Base-by-base conservation (phyloP, 2,797 vertebrate species). In the Protonibea diacanthus region DNA sequence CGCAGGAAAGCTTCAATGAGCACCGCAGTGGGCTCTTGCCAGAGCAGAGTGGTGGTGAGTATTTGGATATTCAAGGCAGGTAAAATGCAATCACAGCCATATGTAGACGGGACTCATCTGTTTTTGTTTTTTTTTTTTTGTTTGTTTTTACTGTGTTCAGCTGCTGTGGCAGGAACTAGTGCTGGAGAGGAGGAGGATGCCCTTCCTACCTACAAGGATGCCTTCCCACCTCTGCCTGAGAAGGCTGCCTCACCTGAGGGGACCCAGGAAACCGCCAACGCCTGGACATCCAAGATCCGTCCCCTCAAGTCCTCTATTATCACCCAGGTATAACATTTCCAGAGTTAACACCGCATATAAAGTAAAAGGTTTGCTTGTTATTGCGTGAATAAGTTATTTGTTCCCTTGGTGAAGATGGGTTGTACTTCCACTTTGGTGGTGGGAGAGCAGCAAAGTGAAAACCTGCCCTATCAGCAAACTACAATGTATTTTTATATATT, bases 1-100 rank as follows among this genome's bases (percentile, higher is more conserved):
- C 98, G 93, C 98, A 99, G 93, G 98, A 99, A 97, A 98, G 97
- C 96, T 99, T 99, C 88, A 98, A 98, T 82, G 98, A 99, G 94
- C 98, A 99, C 94, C 97, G 98, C 92, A 98, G 97, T 83, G 98
- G 98, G 90, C 97, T 99, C 91, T 80, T 97, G 92, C 96, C 96
- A 63, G 97, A 98, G 89, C 96, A 99, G 81, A 95, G 96, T 85
- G 97, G 86, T 68, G 87, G 85, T 92, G 56, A 92, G 88, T 87
- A 2, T 64, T 48, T 47, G 2, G 1, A n/a, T 27, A 20, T 52
- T 38, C 17, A 40, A 20, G 17, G 10, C 23, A 29, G 0, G 21
- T 47, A 23, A 65, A 76, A 57, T 53, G 10, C 25, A 53, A 40
- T 40, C 20, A 0, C 10, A 0, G 42, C 18, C 1, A 6, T 62